Conservation (phyloP, 2,113 vertebrate species). For the Pseudorasbora parva region DNA sequence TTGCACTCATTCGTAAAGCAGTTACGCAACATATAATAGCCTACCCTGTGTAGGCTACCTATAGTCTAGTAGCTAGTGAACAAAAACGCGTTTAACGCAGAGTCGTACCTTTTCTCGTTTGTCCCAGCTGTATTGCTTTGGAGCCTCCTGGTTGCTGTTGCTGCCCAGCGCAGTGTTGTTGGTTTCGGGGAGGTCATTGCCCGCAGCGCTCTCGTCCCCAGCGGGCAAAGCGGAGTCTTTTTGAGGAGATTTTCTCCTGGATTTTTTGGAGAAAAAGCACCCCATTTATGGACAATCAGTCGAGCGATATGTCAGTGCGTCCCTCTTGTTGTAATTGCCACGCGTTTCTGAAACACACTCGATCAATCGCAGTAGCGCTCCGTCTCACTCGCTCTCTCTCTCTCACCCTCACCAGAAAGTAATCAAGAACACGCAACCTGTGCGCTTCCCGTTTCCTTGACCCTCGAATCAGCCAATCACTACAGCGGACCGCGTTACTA, state of each 20-base stretch:
- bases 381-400: not conserved
- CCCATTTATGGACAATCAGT: conserved; percentile 70
- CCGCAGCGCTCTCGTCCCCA: conserved; percentile 52
- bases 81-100: conserved; percentile 5
- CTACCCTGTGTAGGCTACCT: not conserved
- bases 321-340: not conserved
- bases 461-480: conserved; percentile 67
- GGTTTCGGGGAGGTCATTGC: conserved; percentile 59
- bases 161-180: conserved; percentile 71
- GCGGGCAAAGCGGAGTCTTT: conserved; percentile 67
- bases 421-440: conserved; percentile 39
- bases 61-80: too few relatives aligned
- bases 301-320: conserved; percentile 12
- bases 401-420: conserved; percentile 33
- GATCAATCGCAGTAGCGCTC: not conserved
- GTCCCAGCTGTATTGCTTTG: conserved; percentile 86
- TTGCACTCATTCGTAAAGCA: not conserved
- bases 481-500: conserved; percentile 19
- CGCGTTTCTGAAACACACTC: conserved; percentile 30
- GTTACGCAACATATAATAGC: not conserved
- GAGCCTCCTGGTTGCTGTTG: conserved; percentile 74
- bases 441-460: conserved; percentile 72
- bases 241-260: conserved; percentile 74
- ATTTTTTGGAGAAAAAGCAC: conserved; percentile 81
- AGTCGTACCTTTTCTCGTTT: conserved; percentile 79